Base-by-base conservation (phyloP, 2,888 invertebrate genomes). In the Drosophila merina region DNA sequence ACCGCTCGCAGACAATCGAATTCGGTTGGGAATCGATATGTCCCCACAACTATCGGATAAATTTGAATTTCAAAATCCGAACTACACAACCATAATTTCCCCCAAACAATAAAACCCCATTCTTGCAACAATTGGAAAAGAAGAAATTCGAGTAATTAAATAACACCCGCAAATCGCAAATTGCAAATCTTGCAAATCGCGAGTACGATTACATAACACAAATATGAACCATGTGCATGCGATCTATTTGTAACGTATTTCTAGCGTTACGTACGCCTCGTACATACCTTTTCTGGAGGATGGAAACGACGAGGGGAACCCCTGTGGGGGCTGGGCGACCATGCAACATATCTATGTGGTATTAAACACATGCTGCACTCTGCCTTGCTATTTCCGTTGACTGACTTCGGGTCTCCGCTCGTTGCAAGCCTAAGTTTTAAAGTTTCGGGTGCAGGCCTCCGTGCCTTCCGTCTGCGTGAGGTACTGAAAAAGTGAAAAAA, bases 301-400 rank as follows among this genome's bases (percentile, higher is more conserved):
- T 45, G 45, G 25, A 28, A 30, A 45, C 45, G n/a, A 14, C 14
- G 14, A 42, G 44, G 56, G 57, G 31, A 44, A 40, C 38, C 30
- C 26, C 48, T 42, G 7, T 40, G 36, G 57, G 57, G 60, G 58
- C 60, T 57, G 60, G 57, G 47, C 50, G 59, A 26, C 33, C 38
- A 26, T 49, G 52, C 54, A 58, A 36, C 59, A 55, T 59, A 55
- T 50, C 40, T 60, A 55, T 59, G 54, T 58, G 49, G 69, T 68
- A 50, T 59, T 68, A 68, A 68, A 58, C 52, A 69, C 68, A 38
- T 30, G 49, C 40, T 62, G 63, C 63, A 51, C 62, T 62, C 31
- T 36, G 36, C 44, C 25, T 52, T 40, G 54, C 70, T 77, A 84
- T 88, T 84, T 84, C 88, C 88, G 83, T 86, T 84, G 88, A 82